These are phyloP conservation scores for Strigops habroptila DNA, from an alignment of 2,113 vertebrate genomes.

Conservation along the genomic window DNA sequence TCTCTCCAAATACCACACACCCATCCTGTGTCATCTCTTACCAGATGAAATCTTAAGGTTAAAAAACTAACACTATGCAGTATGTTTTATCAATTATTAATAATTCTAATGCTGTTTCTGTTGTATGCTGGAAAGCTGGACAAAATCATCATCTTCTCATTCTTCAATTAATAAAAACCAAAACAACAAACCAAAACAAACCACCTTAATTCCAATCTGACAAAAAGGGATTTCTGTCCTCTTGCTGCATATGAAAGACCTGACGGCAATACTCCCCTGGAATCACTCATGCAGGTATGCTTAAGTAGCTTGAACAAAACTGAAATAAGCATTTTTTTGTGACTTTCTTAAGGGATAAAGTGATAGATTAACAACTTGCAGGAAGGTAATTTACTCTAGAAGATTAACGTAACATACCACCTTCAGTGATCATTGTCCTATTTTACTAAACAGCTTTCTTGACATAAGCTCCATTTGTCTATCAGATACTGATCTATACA, in stretches of 20 bases:
- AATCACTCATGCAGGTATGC: background rate
- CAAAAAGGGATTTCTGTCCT: background rate
- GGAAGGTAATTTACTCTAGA: background rate
- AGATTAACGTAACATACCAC: fast-evolving
- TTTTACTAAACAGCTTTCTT: fast-evolving
- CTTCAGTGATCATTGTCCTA: background rate
- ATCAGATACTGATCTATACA: background rate
- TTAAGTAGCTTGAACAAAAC: background rate
- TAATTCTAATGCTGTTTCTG: background rate
- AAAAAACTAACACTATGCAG: background rate
- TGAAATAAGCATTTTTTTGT: fast-evolving
- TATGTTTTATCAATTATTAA: background rate
- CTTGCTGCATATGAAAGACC: background rate
- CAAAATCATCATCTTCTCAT: background rate
- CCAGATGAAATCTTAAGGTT: background rate
- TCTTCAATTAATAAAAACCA: background rate
- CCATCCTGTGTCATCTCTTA: background rate
- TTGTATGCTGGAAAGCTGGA: background rate
- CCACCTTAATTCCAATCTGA: background rate
- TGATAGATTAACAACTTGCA: background rate
- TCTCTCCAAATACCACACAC: background rate
- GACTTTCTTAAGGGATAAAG: background rate
- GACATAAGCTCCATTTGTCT: background rate
- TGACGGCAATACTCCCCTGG: background rate
- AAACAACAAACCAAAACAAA: background rate